A percentile compares a stretch with the other conserved stretches of the same genome.
Evolutionary conservation across 2,888 invertebrate genomes (phyloP).

Genomic region (Tetragonisca angustula): DNA sequence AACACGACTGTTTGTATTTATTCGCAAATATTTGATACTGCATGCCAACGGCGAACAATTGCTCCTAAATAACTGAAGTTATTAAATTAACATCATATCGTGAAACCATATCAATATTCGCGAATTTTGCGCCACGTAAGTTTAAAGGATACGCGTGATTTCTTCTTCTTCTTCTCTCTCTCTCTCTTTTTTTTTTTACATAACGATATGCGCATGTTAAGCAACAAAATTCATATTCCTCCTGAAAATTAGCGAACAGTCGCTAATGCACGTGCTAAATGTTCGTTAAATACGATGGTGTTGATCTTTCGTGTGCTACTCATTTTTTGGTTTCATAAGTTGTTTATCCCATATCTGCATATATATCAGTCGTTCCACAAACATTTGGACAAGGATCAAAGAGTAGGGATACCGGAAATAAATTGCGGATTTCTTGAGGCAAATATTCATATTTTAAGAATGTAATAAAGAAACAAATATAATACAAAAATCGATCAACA

Average conservation of each 20-base stretch:
- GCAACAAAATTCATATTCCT: not conserved
- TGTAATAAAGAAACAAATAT: too few relatives aligned
- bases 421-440: too few relatives aligned
- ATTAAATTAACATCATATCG: not conserved
- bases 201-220: not conserved
- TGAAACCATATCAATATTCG: not conserved
- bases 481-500: too few relatives aligned
- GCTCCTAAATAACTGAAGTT: not conserved
- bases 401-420: too few relatives aligned
- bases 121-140: not conserved
- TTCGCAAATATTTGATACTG: not conserved
- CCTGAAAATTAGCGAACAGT: not conserved
- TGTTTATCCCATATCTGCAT: too few relatives aligned
- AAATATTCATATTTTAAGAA: too few relatives aligned
- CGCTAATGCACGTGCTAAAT: not conserved
- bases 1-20: not conserved
- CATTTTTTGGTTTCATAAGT: too few relatives aligned
- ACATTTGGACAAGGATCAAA: too few relatives aligned
- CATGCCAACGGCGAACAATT: not conserved
- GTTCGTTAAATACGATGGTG: not conserved
- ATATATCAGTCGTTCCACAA: too few relatives aligned
- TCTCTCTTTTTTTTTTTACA: too few relatives aligned
- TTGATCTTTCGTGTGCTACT: not conserved
- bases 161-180: too few relatives aligned
- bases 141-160: not conserved